Evolutionary conservation across 2,113 vertebrate genomes (phyloP).

Genomic region (Pedionomus torquatus): DNA sequence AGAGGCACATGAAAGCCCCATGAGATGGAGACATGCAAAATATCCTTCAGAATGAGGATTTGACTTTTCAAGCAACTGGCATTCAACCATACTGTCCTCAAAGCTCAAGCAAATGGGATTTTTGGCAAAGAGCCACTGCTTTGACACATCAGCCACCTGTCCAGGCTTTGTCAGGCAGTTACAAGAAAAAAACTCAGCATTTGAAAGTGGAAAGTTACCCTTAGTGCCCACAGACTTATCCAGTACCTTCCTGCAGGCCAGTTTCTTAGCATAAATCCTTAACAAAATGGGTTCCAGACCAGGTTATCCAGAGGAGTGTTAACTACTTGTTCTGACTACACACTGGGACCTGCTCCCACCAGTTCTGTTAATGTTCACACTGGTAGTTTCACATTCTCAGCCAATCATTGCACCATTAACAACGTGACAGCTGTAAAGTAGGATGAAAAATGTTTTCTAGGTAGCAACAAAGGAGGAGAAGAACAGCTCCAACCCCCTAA

Average conservation of each 20-base stretch:
- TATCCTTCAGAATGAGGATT: background rate
- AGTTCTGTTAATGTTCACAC: background rate
- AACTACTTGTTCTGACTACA: background rate
- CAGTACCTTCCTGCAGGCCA: background rate
- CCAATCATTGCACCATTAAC: background rate
- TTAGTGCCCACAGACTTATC: background rate
- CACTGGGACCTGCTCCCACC: background rate
- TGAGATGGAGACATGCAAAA: constrained; percentile 5
- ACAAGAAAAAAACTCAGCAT: background rate
- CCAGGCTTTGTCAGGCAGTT: background rate
- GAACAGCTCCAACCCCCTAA: background rate
- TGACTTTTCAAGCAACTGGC: background rate
- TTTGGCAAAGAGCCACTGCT: background rate
- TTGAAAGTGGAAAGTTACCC: background rate
- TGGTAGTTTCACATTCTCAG: background rate
- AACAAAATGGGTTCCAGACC: background rate
- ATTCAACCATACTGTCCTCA: background rate
- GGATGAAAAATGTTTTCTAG: background rate
- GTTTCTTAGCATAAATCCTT: background rate
- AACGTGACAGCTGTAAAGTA: background rate
- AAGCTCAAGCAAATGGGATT: background rate
- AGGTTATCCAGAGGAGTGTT: background rate
- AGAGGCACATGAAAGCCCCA: background rate
- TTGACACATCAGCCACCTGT: background rate
- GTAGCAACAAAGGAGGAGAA: background rate